A percentile compares a stretch with the other conserved stretches of the same genome.
phyloP scores from a whole-genome alignment of 1,140 invertebrate species.

The Tenebrio molitor region DNA sequence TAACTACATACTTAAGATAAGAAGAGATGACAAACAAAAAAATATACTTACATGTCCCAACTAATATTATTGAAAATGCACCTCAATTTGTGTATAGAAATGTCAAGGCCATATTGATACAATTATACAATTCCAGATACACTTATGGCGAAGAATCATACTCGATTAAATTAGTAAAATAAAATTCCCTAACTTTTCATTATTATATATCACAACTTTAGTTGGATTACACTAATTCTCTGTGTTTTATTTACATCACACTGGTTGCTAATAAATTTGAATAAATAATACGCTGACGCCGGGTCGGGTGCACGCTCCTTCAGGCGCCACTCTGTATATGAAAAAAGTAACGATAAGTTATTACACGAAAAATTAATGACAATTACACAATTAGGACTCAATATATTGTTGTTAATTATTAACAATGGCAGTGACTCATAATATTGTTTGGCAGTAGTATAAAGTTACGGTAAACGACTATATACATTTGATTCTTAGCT shows the following conservation, averaged over 20 bases:
- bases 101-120: conserved; percentile 18
- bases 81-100: conserved; percentile 13
- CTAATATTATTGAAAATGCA: conserved; percentile 35
- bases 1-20: conserved; percentile 37
- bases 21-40: conserved; percentile 3
- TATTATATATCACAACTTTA: conserved; percentile 32
- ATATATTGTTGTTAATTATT: background rate
- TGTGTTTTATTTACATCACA: background rate
- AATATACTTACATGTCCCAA: conserved; percentile 27
- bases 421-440: conserved; percentile 36
- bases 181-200: conserved; percentile 20
- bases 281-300: background rate
- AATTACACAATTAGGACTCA: conserved; percentile 3
- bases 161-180: conserved; percentile 5
- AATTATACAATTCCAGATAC: conserved; percentile 28
- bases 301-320: no score
- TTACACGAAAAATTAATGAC: background rate
- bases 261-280: background rate
- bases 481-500: conserved; percentile 26
- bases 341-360: conserved; percentile 3
- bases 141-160: background rate
- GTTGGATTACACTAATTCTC: conserved; percentile 30
- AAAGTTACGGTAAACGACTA: conserved; percentile 7
- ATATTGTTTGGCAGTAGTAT: conserved; percentile 34
- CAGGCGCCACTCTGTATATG: no score